Base-by-base conservation (phyloP, 2,888 invertebrate species). In the Ypsolopha scabrella region DNA sequence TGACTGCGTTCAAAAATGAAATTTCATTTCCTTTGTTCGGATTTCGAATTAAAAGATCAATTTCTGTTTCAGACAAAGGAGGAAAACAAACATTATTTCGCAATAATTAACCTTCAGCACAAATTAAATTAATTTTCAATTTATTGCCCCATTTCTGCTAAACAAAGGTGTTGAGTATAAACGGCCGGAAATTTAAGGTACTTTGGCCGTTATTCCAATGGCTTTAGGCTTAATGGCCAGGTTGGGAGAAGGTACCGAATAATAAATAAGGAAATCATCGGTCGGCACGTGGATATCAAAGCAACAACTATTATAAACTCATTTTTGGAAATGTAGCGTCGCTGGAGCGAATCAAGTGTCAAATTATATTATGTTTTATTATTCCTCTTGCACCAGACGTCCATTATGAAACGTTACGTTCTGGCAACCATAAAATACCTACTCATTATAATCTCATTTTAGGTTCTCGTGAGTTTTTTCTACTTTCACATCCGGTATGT, bases 351-450 rank as follows among this genome's bases (percentile, higher is more conserved):
- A 60, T 61, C 62, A 58, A 57, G 58, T 58, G 60, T 66, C 60
- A 60, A 62, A 65, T 67, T 60, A 68, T 64, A 57, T 58, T n/a
- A 36, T 59, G 55, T 61, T 60, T 61, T 65, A 64, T 62, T 62
- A 66, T 62, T 58, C 55, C 53, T 24, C 58, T 58, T 57, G 58
- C 57, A 56, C 53, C 56, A 57, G 53, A 58, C 54, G 57, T 57
- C 56, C 57, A 57, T 59, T 60, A 48, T 58, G 24, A 46, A 33
- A 51, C 24, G 52, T 48, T 48, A 35, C 24, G 55, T 52, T 50
- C 48, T 43, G 46, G 51, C 51, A 49, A 57, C 47, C 54, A 54
- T 54, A 52, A 53, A 57, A 57, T 49, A 48, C 45, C 39, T 51
- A 49, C 39, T 49, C 49, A 49, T 49, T 49, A 49, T 49, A 41